Conservation (phyloP, 2,888 invertebrate species). For the Brenthis ino region DNA sequence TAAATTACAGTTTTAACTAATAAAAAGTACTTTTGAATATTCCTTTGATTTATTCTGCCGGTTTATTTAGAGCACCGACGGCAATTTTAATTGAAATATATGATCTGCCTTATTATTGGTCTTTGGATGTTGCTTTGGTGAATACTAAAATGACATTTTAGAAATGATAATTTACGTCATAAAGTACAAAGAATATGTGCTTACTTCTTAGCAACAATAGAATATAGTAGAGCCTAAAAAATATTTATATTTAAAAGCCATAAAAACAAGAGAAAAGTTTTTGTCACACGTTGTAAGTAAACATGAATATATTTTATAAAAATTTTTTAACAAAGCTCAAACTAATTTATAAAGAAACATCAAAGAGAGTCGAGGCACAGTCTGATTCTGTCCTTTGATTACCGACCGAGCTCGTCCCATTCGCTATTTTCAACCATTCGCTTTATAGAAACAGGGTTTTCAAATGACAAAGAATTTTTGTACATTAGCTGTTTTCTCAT, state of each 20-base stretch:
- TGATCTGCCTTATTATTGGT: conserved; percentile 17
- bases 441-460: conserved; percentile 30
- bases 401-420: conserved; percentile 55
- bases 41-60: conserved; percentile 37
- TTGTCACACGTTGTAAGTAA: neutral
- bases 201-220: neutral
- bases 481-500: neutral
- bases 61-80: conserved; percentile 34
- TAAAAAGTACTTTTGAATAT: conserved; percentile 47
- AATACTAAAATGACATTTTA: neutral
- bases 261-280: too few species aligned
- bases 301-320: neutral
- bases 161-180: neutral
- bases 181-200: neutral
- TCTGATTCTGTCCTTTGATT: conserved; percentile 76
- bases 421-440: conserved; percentile 58
- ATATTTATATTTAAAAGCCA: too few species aligned
- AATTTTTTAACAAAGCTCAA: conserved; percentile 35
- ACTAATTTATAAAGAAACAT: conserved; percentile 67
- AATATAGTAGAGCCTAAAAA: too few species aligned
- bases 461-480: neutral
- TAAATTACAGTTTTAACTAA: conserved; percentile 58
- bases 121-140: conserved; percentile 15
- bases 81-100: conserved; percentile 33
- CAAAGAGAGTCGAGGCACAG: conserved; percentile 64